Base-by-base conservation (phyloP, 1,140 invertebrate species). In the Thaumatotibia leucotreta region DNA sequence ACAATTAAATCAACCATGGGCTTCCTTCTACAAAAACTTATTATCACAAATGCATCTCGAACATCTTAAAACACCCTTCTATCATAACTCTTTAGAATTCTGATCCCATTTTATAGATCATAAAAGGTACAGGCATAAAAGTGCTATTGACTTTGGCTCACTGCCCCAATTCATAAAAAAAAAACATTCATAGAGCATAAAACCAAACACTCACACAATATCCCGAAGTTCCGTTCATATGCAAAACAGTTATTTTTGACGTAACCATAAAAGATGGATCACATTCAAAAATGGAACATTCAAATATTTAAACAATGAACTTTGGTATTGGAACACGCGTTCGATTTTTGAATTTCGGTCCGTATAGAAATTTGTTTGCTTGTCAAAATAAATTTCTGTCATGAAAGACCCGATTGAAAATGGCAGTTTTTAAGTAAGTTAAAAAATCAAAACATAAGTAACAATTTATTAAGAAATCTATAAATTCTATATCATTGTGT, bases 231-330 rank as follows among this genome's bases (percentile, higher is more conserved):
- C 64, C 6, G 24, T 66, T 66, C 65, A 66, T 66, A 66, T 66
- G 65, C 65, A 66, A 66, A 66, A 66, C 49, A 66, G 65, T 33
- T 17, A 45, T 39, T 33, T 66, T 65, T 65, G 65, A 66, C 65
- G 24, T 35, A 33, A 39, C 49, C 23, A 66, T 61, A 66, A 66
- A 61, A 61, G 65, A 66, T 61, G 65, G 65, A 66, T 66, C 65
- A 45, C 32, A 27, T 68, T 79, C 79, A 79, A 80, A 82, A 80
- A 81, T 79, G 69, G 79, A 83, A 82, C 80, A 75, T 74, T 80
- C 71, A 84, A 78, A 80, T 82, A 76, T 77, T 79, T 79, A 77
- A 80, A 85, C 77, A 61, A 66, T 61, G 22, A 20, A 29, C 54
- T 45, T 66, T 61, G 17, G 31, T 35, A 24, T 66, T 52, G 31